phyloP scores from a whole-genome alignment of 2,113 vertebrate species.

The Crotalus horridus region DNA sequence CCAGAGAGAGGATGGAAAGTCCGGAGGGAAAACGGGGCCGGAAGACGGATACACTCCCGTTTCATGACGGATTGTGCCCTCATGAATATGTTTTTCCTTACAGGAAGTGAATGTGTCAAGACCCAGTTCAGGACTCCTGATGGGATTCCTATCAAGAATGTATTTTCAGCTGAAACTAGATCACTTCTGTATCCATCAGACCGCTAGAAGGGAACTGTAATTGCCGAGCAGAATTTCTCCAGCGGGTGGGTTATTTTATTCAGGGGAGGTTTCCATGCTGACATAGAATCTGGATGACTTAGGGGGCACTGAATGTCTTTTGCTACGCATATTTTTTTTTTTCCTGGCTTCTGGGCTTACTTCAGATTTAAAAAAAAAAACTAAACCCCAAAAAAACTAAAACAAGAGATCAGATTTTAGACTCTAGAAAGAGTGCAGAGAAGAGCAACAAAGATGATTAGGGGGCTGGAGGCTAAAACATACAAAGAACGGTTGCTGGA shows the following conservation, averaged over 20 bases:
- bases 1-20: not conserved
- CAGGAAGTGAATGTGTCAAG: constrained; percentile 16
- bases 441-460: too few species aligned
- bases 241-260: not conserved
- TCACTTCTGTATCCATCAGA: constrained; percentile 4
- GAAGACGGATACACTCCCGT: not conserved
- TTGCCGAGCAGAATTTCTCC: constrained; percentile 14
- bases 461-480: too few species aligned
- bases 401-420: constrained; percentile 23
- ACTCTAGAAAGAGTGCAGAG: too few species aligned
- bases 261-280: not conserved
- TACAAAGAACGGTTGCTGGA: too few species aligned
- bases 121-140: constrained; percentile 12
- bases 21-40: not conserved
- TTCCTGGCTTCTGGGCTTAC: not conserved
- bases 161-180: constrained; percentile 23
- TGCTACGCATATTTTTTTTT: not conserved
- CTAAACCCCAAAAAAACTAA: not conserved
- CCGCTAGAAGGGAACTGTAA: not conserved
- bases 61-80: not conserved
- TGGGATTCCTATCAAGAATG: constrained; percentile 19
- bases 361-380: not conserved
- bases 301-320: not conserved
- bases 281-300: constrained; percentile 22
- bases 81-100: constrained; percentile 13